A percentile compares a stretch with the other conserved stretches of the same genome.
phyloP scores from a whole-genome alignment of 1,140 invertebrate genomes.

The Cydia fagiglandana region DNA sequence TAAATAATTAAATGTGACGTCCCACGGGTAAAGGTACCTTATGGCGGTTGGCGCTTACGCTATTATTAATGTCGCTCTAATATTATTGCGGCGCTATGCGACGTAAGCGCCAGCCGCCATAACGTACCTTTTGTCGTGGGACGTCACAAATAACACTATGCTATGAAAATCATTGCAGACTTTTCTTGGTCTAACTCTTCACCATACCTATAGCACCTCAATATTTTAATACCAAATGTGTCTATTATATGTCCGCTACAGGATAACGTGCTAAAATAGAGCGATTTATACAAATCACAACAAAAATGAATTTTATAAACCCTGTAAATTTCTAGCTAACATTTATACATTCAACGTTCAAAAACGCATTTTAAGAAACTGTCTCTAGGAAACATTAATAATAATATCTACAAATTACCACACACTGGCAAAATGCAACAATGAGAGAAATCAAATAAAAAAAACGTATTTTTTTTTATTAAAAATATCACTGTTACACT shows the following conservation, averaged over 20 bases:
- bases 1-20: too few relatives aligned
- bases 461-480: background rate
- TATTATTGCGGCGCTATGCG: too few relatives aligned
- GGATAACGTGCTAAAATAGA: background rate
- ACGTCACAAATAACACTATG: too few relatives aligned
- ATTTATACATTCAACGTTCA: background rate
- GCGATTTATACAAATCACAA: background rate
- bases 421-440: background rate
- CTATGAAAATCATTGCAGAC: too few relatives aligned
- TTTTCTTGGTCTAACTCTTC: too few relatives aligned
- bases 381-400: background rate
- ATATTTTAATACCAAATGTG: background rate
- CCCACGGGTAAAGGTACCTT: too few relatives aligned
- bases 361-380: background rate
- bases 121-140: too few relatives aligned
- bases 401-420: background rate
- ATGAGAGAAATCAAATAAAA: background rate
- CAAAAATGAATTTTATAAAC: background rate
- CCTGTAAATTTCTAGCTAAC: slow-evolving; percentile 14
- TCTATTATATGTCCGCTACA: background rate
- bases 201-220: background rate
- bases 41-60: too few relatives aligned
- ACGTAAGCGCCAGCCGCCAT: too few relatives aligned
- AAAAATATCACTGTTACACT: background rate
- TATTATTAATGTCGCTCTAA: too few relatives aligned